phyloP scores from a whole-genome alignment of 64 coral and sea anemone genomes.

The Montipora capricornis region DNA sequence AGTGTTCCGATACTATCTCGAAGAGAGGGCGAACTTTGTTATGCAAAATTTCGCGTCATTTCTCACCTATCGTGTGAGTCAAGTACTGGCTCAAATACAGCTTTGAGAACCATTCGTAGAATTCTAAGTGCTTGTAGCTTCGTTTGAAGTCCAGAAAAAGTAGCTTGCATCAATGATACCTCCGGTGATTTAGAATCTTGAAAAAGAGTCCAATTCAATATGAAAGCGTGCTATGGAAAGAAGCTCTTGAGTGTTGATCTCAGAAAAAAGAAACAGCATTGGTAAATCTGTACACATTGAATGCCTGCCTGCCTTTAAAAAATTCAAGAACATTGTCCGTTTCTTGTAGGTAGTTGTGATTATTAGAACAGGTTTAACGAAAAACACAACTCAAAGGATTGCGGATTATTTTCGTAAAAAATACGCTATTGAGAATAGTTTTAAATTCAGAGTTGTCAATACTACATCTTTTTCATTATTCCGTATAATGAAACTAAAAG shows the following conservation, averaged over 20 bases:
- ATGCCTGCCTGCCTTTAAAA: neutral
- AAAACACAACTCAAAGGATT: neutral
- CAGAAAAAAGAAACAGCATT: neutral
- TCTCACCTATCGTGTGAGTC: neutral
- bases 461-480: neutral
- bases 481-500: neutral
- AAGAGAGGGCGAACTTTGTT: constrained; percentile 21
- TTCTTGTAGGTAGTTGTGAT: neutral
- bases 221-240: neutral
- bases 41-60: neutral
- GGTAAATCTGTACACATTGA: neutral
- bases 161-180: neutral
- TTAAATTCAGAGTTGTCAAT: neutral
- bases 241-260: neutral
- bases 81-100: neutral
- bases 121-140: neutral
- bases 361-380: neutral
- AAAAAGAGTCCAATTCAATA: too few relatives aligned
- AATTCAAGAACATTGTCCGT: neutral
- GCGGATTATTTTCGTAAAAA: neutral
- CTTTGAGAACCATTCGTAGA: neutral
- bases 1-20: neutral
- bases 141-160: neutral
- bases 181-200: too few relatives aligned
- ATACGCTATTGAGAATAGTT: neutral